Conservation (phyloP, 1,140 invertebrate species). For the Pissodes strobi region DNA sequence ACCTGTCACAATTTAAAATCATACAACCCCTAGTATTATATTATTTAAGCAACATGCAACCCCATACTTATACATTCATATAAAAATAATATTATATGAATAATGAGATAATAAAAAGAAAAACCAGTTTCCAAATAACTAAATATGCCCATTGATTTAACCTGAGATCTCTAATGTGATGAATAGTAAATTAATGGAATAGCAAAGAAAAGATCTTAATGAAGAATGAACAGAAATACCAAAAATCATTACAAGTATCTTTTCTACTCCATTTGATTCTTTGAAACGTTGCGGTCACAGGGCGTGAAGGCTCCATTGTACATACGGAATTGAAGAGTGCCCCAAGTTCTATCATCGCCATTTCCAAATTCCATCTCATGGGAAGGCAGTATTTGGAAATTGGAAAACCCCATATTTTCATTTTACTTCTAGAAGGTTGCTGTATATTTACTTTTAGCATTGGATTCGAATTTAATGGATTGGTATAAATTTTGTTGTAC, state of each 20-base stretch:
- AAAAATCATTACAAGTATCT: conserved; percentile 10
- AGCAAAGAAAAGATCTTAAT: conserved; percentile 4
- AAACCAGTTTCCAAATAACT: no score
- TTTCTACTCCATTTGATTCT: conserved; percentile 19
- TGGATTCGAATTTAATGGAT: no score
- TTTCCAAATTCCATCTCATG: conserved; percentile 19
- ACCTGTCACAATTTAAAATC: no score
- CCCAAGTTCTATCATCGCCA: conserved; percentile 39
- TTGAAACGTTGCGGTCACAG: conserved; percentile 39
- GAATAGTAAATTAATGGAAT: no score
- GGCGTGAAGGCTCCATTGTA: conserved; percentile 43
- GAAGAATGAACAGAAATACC: background rate
- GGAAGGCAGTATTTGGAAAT: no score
- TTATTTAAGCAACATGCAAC: no score
- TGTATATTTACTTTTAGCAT: background rate
- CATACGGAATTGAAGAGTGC: conserved; percentile 45
- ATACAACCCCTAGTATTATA: no score
- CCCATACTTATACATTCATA: no score
- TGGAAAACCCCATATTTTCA: conserved; percentile 11
- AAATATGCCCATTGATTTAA: no score
- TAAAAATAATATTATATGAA: no score
- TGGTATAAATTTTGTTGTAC: conserved; percentile 54
- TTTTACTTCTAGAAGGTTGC: background rate
- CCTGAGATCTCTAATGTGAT: conserved; percentile 1
- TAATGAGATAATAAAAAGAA: no score